Evolutionary conservation across 2,888 invertebrate genomes (phyloP).

Genomic region (Atherix ibis): DNA sequence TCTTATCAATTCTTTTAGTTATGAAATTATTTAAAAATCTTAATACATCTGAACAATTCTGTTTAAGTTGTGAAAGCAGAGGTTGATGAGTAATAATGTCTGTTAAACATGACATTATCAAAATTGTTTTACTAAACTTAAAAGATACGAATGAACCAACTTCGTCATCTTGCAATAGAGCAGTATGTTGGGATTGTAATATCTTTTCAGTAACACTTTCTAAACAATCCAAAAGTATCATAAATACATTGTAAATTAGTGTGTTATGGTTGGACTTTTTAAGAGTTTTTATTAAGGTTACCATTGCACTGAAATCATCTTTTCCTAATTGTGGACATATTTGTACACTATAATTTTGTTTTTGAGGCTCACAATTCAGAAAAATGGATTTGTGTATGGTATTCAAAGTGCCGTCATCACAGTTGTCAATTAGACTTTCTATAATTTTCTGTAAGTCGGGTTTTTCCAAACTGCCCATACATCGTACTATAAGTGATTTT

Average conservation of each 20-base stretch:
- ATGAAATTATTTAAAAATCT: conserved; percentile 18
- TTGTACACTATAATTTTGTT: conserved; percentile 14
- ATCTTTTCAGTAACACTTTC: conserved; percentile 13
- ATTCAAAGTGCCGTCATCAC: no score
- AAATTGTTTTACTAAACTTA: conserved; percentile 20
- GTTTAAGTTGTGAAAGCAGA: conserved; percentile 22
- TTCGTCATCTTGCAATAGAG: conserved; percentile 19
- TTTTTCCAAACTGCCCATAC: conserved; percentile 23
- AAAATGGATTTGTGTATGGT: no score
- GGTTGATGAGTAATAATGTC: conserved; percentile 22
- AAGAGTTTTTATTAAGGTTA: conserved; percentile 14
- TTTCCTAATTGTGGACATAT: conserved; percentile 14
- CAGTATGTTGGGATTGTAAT: conserved; percentile 10
- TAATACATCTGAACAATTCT: conserved; percentile 21
- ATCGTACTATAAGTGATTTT: conserved; percentile 17
- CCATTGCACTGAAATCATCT: conserved; percentile 14
- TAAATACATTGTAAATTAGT: conserved; percentile 23
- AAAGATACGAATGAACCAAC: conserved; percentile 19
- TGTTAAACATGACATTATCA: conserved; percentile 22
- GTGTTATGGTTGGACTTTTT: conserved; percentile 18
- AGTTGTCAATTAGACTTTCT: no score
- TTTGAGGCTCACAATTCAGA: no score
- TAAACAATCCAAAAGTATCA: conserved; percentile 16
- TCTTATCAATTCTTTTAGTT: conserved; percentile 16
- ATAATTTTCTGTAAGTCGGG: conserved; percentile 17